Conservation (phyloP, 2,888 invertebrate genomes). For the Tenthredo livida region DNA sequence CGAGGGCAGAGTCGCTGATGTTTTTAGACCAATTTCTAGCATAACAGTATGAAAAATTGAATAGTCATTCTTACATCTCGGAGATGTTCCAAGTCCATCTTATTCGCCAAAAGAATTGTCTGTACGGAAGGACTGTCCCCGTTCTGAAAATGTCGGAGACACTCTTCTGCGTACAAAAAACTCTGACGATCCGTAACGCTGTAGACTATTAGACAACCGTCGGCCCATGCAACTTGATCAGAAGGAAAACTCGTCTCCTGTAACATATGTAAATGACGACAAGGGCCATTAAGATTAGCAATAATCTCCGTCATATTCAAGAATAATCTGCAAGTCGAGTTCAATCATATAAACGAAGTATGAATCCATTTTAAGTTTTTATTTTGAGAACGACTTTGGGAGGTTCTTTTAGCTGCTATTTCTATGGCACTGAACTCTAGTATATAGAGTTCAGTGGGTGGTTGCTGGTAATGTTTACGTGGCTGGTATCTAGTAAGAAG, state of each 20-base stretch:
- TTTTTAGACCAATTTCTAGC: not conserved
- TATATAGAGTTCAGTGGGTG: too few relatives aligned
- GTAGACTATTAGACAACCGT: conserved; percentile 89
- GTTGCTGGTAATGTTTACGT: not conserved
- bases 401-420: not conserved
- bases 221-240: conserved; percentile 87
- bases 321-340: not conserved
- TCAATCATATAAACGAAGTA: too few relatives aligned
- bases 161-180: conserved; percentile 85
- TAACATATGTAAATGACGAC: conserved; percentile 48
- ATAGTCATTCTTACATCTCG: conserved; percentile 82
- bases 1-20: not conserved
- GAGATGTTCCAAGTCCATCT: conserved; percentile 89
- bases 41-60: not conserved
- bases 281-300: not conserved
- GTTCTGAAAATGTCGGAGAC: conserved; percentile 82
- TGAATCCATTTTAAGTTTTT: not conserved
- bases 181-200: conserved; percentile 87
- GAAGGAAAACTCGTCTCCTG: conserved; percentile 78
- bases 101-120: conserved; percentile 87
- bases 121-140: conserved; percentile 81
- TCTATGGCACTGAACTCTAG: not conserved
- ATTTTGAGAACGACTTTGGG: not conserved
- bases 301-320: not conserved
- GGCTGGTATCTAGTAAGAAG: not conserved